Evolutionary conservation across 2,888 invertebrate species (phyloP), one percentile per base, ranked within the genome.

Genomic region (Pseudolycoriella hygida): DNA sequence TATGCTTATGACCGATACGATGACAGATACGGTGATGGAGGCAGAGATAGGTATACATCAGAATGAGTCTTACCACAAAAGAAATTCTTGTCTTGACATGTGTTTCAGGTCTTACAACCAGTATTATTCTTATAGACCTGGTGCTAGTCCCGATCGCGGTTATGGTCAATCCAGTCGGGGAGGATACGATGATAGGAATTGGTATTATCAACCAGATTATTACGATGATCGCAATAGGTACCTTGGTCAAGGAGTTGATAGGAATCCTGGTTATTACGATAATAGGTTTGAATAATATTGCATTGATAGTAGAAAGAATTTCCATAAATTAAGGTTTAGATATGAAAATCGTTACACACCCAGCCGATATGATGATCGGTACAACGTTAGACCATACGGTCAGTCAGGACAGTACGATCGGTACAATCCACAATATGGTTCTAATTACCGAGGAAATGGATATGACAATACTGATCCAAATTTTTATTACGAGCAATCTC

Each of bases 381-480:
- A 48, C 11, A 32, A 44, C 17, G 25, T 40, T 43, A 30, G 44
- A n/a, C 44, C 43, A 14, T 32, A 4, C 3, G 43, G 44, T 4
- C 42, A 48, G 15, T 49, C 53, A 40, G 54, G 54, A 46, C 54
- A 52, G 17, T 52, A 50, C 31, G 49, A 47, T 31, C 48, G 44
- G 2, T 47, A 38, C 32, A 32, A 52, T 15, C 53, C 15, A 19
- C 34, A 44, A 19, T 39, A 38, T 15, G 30, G 55, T 38, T 53
- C 53, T 31, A 51, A 52, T 45, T 50, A 50, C 31, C 53, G 60
- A 18, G 60, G 59, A 8, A 57, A 58, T 51, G 62, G 62, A 31
- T 65, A 65, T 46, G 61, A 61, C 14, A 60, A 52, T 48, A 52
- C 62, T 18, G 62, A 62, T 53, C 57, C 60, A 15, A 55, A 56